phyloP scores from a whole-genome alignment of 2,888 invertebrate genomes.

The Myathropa florea region DNA sequence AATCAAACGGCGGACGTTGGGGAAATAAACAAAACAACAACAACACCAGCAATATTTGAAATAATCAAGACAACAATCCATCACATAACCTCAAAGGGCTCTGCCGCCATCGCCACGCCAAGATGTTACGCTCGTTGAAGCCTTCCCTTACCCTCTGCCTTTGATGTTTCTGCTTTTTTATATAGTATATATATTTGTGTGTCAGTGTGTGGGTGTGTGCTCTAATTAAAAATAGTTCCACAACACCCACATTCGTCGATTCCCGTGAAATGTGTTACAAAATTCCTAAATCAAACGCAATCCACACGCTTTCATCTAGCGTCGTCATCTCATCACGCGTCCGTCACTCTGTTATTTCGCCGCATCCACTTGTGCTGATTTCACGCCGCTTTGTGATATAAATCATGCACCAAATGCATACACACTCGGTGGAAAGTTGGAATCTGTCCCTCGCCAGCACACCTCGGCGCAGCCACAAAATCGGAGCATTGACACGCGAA shows the following conservation, averaged over 20 bases:
- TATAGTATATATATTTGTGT: conserved; percentile 1
- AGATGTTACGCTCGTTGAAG: not conserved
- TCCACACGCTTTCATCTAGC: conserved; percentile 36
- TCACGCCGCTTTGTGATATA: conserved; percentile 2
- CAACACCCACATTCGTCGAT: conserved; percentile 5
- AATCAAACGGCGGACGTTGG: conserved; percentile 43
- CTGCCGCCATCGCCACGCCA: not conserved
- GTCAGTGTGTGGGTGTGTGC: conserved; percentile 17
- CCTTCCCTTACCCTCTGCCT: not conserved
- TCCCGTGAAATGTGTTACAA: conserved; percentile 26
- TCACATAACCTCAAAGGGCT: conserved; percentile 42
- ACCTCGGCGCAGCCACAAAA: too few species aligned
- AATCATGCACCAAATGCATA: conserved; percentile 24
- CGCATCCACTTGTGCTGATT: not conserved
- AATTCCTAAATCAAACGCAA: conserved; percentile 30
- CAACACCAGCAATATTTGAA: conserved; percentile 44
- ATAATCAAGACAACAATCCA: conserved; percentile 55
- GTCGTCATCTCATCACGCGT: not conserved
- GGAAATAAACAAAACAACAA: conserved; percentile 46
- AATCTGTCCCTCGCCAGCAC: too few species aligned
- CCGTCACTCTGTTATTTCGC: not conserved
- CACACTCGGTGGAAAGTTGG: not conserved
- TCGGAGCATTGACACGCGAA: conserved; percentile 53
- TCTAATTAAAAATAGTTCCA: conserved; percentile 64
- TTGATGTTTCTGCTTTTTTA: conserved; percentile 17